A percentile compares a stretch with the other conserved stretches of the same genome.
phyloP scores from a whole-genome alignment of 2,797 vertebrate species.

The Pseudochirops corinnae region DNA sequence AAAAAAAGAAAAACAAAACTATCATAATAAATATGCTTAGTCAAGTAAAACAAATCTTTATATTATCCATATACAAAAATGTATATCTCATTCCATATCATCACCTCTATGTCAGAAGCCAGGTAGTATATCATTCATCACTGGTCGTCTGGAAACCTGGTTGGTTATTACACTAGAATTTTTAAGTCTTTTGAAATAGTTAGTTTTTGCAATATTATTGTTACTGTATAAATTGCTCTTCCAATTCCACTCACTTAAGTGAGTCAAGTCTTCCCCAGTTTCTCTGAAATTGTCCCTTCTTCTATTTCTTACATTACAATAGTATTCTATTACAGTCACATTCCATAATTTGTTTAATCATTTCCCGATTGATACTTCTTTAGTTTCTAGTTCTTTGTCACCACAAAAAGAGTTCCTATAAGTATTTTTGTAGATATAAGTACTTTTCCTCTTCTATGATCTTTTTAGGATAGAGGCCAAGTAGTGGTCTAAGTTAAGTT shows the following conservation, averaged over 20 bases:
- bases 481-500: background rate
- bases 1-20: background rate
- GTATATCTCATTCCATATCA: background rate
- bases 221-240: background rate
- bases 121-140: background rate
- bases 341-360: background rate
- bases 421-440: background rate
- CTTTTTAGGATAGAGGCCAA: background rate
- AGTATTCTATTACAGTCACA: background rate
- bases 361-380: background rate
- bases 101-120: background rate
- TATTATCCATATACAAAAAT: background rate
- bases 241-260: background rate
- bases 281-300: background rate
- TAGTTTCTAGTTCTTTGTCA: background rate
- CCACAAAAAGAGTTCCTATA: background rate
- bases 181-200: background rate
- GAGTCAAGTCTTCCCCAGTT: background rate
- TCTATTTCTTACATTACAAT: background rate
- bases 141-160: background rate
- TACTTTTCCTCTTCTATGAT: background rate
- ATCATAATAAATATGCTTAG: background rate
- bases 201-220: background rate
- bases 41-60: background rate
- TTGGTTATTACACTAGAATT: background rate